phyloP scores from a whole-genome alignment of 1,140 invertebrate genomes.

The Drosophila tropicalis region DNA sequence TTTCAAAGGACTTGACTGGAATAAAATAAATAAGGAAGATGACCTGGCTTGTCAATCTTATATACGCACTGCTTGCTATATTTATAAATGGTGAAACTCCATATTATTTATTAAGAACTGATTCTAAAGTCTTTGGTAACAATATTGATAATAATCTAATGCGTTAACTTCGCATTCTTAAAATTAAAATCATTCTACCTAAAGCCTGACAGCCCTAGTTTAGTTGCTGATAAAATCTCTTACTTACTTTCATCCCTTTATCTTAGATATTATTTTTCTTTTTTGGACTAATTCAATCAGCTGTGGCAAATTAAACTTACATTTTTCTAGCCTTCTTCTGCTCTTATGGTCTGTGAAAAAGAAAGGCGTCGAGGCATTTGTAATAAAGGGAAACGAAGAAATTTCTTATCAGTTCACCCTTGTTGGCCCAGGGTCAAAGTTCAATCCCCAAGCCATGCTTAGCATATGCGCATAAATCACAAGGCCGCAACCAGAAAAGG shows the following conservation, averaged over 20 bases:
- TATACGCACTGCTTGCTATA: no score
- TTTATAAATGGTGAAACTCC: no score
- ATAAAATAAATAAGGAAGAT: no score
- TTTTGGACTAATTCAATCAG: slow-evolving; percentile 75
- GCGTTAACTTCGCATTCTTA: background rate
- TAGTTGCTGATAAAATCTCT: background rate
- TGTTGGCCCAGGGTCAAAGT: slow-evolving; percentile 61
- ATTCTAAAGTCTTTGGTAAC: no score
- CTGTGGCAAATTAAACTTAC: slow-evolving; percentile 77
- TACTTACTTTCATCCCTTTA: slow-evolving; percentile 5
- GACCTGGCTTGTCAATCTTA: no score
- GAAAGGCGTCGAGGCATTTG: slow-evolving; percentile 56
- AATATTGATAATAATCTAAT: no score
- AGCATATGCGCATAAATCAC: slow-evolving; percentile 82
- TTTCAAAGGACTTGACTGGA: no score
- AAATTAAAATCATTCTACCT: background rate
- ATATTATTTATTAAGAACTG: no score
- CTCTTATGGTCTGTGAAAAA: background rate
- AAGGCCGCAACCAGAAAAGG: slow-evolving; percentile 33
- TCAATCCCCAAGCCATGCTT: slow-evolving; percentile 37
- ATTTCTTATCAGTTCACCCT: slow-evolving; percentile 51
- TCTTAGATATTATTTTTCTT: slow-evolving; percentile 18
- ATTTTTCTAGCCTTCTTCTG: slow-evolving; percentile 45
- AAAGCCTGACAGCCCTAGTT: background rate
- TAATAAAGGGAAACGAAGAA: slow-evolving; percentile 49